Conservation (phyloP, 2,888 invertebrate genomes). For the Oeneis ivallda region DNA sequence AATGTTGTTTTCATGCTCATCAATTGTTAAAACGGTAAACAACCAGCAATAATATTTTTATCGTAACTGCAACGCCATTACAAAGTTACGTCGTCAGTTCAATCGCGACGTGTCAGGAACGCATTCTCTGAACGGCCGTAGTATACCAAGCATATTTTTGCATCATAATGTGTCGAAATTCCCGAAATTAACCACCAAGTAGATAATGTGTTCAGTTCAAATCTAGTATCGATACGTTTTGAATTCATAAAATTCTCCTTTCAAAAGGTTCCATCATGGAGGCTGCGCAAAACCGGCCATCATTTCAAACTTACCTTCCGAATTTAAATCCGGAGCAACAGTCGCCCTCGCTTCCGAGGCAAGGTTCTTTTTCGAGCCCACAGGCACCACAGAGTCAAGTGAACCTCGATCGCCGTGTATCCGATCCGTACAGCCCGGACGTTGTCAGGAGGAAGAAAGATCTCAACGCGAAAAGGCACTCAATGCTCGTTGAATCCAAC, state of each 20-base stretch:
- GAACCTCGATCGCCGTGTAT: conserved; percentile 63
- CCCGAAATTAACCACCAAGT: no score
- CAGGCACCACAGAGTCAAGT: conserved; percentile 48
- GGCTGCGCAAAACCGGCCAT: conserved; percentile 84
- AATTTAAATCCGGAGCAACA: conserved; percentile 57
- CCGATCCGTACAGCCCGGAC: conserved; percentile 71
- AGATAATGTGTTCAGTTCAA: no score
- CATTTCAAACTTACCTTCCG: conserved; percentile 77
- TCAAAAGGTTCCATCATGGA: conserved; percentile 85
- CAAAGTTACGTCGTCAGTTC: no score
- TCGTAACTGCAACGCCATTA: no score
- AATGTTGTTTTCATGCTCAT: no score
- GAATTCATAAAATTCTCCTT: conserved; percentile 33
- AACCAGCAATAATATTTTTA: no score
- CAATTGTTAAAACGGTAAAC: no score
- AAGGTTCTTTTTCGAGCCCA: conserved; percentile 57
- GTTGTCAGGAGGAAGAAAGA: conserved; percentile 70
- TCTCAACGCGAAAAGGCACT: conserved; percentile 67
- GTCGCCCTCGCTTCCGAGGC: conserved; percentile 56
- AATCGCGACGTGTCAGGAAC: no score
- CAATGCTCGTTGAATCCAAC: conserved; percentile 72
- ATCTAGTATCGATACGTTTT: background rate
- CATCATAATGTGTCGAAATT: no score
- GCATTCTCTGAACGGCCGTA: no score
- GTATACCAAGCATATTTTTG: no score